A percentile compares a stretch with the other conserved stretches of the same genome.
Conservation (phyloP, 2,888 invertebrate species). For the Panzeria rudis region DNA sequence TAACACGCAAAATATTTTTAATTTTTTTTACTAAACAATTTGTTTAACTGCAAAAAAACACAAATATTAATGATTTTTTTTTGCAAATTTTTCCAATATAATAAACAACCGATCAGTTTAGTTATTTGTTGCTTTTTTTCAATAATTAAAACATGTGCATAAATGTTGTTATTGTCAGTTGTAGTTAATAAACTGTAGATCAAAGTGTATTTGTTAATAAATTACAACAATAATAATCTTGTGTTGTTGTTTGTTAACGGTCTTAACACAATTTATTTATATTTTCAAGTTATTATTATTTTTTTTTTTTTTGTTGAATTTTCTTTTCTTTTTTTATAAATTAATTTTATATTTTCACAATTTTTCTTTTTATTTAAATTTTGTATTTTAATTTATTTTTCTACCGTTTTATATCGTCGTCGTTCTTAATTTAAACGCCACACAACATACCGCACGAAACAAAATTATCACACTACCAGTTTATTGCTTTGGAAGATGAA, state of each 20-base stretch:
- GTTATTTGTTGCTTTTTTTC: conserved; percentile 13
- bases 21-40: conserved; percentile 30
- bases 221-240: conserved; percentile 28
- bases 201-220: conserved; percentile 30
- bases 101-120: conserved; percentile 25
- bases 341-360: conserved; percentile 25
- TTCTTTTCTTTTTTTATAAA: background rate
- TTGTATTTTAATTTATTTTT: conserved; percentile 14
- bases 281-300: conserved; percentile 17
- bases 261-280: conserved; percentile 29
- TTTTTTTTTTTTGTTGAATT: conserved; percentile 1
- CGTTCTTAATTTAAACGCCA: conserved; percentile 31
- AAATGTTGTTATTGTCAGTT: conserved; percentile 18
- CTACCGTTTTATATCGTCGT: background rate
- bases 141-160: conserved; percentile 10
- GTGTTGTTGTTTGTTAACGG: conserved; percentile 57
- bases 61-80: conserved; percentile 36
- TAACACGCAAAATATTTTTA: conserved; percentile 57
- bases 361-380: conserved; percentile 33
- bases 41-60: conserved; percentile 32
- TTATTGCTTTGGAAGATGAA: conserved; percentile 24
- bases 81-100: conserved; percentile 27
- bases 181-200: conserved; percentile 6
- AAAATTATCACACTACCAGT: conserved; percentile 54
- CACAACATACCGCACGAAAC: conserved; percentile 46